Evolutionary conservation across 64 coral and sea anemone species (phyloP), one percentile per base, ranked within the genome.

Genomic region (Actinia equina): DNA sequence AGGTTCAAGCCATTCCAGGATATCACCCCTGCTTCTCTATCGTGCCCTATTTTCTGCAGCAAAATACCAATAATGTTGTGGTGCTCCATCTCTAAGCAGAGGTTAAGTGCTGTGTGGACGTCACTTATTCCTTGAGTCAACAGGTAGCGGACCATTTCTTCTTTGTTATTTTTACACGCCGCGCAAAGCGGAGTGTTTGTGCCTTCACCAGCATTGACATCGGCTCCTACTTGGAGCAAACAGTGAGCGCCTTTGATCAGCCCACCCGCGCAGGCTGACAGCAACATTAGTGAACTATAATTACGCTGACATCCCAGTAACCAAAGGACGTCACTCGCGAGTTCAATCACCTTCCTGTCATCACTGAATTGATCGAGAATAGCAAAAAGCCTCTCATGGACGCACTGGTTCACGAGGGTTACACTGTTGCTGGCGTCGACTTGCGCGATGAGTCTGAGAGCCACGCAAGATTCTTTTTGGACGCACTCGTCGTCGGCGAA

Each of bases 41-140:
- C 97, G 83, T 95, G 93, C 14, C 97, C 93, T 20, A 99, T 53
- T 61, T 95, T 90, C 52, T 99, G 93, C 77, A 99, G 74, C 44
- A 99, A 82, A 64, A 99, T 76, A 26, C 97, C 97, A 64, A 95
- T 93, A 58, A 99, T 67, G 77, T 89, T 95, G 17, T 93, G 82
- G 54, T 92, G 74, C 27, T 79, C 86, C 88, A 95, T 92, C 78
- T 99, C 97, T 52, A 99, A 86, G 59, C 93, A 99, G 22, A 99
- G 57, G 25, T 54, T 93, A 26, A 99, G 85, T 7, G 97, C 87
- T 85, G 54, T 85, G 22, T 99, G 97, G 11, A 99, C 88, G 62
- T 99, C 97, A 45, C 90, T 95, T 12, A 99, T 87, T 85, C 91
- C 97, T 88, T 99, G 93, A 9, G 93, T 90, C 22, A 99, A 81